Evolutionary conservation across 2,113 vertebrate genomes (phyloP).

Genomic region (Oreochromis aureus): DNA sequence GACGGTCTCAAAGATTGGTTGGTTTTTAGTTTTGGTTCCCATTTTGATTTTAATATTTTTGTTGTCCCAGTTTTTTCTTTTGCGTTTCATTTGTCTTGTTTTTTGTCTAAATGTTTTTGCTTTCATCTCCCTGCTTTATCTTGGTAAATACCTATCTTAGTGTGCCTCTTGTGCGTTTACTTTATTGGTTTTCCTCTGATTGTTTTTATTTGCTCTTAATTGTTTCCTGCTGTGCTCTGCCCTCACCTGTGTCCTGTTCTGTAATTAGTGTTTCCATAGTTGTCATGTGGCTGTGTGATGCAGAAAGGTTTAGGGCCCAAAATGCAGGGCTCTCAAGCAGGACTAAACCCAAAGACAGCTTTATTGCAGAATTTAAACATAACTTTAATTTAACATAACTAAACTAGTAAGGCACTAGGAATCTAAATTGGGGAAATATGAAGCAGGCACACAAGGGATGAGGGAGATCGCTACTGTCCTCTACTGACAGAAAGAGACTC

Average conservation of each 20-base stretch:
- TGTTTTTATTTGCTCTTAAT: background rate
- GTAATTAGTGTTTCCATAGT: background rate
- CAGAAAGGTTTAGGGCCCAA: background rate
- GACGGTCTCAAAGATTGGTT: background rate
- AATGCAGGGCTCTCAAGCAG: background rate
- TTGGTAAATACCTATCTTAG: background rate
- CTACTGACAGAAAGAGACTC: background rate
- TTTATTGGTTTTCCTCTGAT: background rate
- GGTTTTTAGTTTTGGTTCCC: background rate
- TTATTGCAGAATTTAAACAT: background rate
- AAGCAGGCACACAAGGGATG: background rate
- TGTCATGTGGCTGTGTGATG: background rate
- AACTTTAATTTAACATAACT: background rate
- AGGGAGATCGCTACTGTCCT: background rate
- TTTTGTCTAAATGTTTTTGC: background rate
- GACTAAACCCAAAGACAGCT: background rate
- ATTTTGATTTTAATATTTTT: background rate
- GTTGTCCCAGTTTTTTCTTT: background rate
- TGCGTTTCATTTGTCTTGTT: background rate
- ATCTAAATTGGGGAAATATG: background rate
- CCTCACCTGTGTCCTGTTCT: background rate
- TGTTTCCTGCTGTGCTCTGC: background rate
- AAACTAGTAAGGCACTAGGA: background rate
- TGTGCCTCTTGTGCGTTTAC: background rate
- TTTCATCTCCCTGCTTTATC: background rate